phyloP scores from a whole-genome alignment of 2,888 invertebrate species.

The Platycheirus albimanus region DNA sequence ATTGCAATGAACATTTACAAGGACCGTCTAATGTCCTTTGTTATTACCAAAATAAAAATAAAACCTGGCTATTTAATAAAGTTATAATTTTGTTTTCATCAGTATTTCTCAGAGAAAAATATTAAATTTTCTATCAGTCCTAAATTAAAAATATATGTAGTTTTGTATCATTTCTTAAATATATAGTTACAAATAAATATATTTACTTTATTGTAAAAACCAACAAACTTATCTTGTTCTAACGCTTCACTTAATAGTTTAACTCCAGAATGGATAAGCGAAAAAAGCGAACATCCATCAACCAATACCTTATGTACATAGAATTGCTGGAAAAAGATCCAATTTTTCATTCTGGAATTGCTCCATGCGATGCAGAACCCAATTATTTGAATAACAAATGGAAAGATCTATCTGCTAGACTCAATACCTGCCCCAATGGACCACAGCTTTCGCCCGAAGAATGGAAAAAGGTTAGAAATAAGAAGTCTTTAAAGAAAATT shows the following conservation, averaged over 20 bases:
- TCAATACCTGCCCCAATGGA: constrained; percentile 80
- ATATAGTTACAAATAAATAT: too few species aligned
- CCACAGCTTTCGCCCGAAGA: constrained; percentile 81
- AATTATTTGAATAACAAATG: constrained; percentile 81
- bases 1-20: too few species aligned
- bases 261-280: constrained; percentile 79
- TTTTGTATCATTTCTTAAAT: too few species aligned
- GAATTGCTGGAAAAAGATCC: constrained; percentile 81
- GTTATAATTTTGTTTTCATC: too few species aligned
- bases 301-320: constrained; percentile 82
- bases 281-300: constrained; percentile 82
- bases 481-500: too few species aligned
- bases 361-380: constrained; percentile 81
- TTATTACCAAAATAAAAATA: too few species aligned
- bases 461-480: constrained; percentile 82
- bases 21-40: too few species aligned
- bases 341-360: constrained; percentile 81
- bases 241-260: not conserved
- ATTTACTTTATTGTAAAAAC: not conserved
- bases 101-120: too few species aligned
- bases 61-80: too few species aligned
- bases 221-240: too few species aligned
- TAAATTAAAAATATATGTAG: too few species aligned
- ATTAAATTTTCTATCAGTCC: too few species aligned
- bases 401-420: constrained; percentile 80